Evolutionary conservation across 2,888 invertebrate species (phyloP), one percentile per base, ranked within the genome.

Genomic region (Macropis europaea): DNA sequence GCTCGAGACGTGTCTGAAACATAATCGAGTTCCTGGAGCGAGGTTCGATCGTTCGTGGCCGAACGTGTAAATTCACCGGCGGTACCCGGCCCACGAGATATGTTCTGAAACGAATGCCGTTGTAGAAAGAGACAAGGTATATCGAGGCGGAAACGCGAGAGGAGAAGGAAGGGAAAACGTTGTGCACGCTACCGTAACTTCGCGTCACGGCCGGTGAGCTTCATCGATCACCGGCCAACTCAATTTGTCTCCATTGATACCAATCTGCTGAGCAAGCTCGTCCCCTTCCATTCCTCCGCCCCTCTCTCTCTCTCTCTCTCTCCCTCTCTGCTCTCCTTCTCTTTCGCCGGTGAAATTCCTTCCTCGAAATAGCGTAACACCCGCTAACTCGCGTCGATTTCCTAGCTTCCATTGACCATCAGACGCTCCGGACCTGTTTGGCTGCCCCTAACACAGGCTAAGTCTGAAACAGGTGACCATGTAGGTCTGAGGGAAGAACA

Each of bases 181-280:
- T 78, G 84, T 82, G 82, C 83, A 84, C 84, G 77, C 76, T 79
- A 83, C 77, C 85, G 87, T 86, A 87, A 86, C 86, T 84, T 85
- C 63, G 81, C 85, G 86, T 87, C 87, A 86, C 84, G 87, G 85
- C 80, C 79, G 84, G 84, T 85, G 86, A 87, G 88, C 87, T 88
- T 87, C 88, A 89, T 89, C 89, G 88, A 89, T 89, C 89, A 88
- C 87, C 83, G 82, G 86, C 85, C 86, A 87, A 88, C 88, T 88
- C 88, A 89, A 89, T 89, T 89, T 89, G 88, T 89, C 89, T 89
- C 89, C 88, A 89, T 89, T 89, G 89, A 89, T 88, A 87, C 86
- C 87, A 88, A 88, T 87, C 87, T 88, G 89, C 89, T 88, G 89
- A 88, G 88, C 88, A 86, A 88, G 87, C 81, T 81, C 77, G 69